Conservation (phyloP, 2,888 invertebrate species). For the Ectemnius lituratus region DNA sequence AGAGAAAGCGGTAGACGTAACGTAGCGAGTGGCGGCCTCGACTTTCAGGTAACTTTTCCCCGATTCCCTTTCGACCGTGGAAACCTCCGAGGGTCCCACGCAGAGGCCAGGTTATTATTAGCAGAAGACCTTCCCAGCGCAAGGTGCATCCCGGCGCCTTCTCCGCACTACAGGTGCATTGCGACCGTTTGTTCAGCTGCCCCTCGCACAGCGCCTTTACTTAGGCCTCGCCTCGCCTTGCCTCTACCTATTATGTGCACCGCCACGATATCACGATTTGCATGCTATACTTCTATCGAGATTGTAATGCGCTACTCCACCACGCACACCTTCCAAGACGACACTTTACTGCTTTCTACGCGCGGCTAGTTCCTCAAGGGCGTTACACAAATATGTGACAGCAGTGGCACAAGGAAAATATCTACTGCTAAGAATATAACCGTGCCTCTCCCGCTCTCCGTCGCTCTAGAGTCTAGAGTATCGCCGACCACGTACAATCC, state of each 20-base stretch:
- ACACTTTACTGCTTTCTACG: background rate
- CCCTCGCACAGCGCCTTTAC: conserved; percentile 29
- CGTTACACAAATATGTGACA: conserved; percentile 5
- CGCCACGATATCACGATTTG: conserved; percentile 1
- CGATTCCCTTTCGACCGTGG: conserved; percentile 27
- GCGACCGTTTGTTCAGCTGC: conserved; percentile 55
- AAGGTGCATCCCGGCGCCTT: conserved; percentile 42
- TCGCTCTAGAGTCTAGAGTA: background rate
- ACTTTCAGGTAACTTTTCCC: conserved; percentile 58
- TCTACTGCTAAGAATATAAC: conserved; percentile 30
- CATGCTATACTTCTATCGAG: background rate
- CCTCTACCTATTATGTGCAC: background rate
- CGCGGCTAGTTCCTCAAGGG: background rate
- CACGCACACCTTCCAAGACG: too few relatives aligned
- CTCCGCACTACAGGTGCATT: conserved; percentile 46
- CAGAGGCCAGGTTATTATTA: conserved; percentile 52
- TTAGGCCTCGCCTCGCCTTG: conserved; percentile 13
- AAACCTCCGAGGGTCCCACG: conserved; percentile 30
- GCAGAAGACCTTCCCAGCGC: conserved; percentile 45
- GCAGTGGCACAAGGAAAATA: conserved; percentile 30
- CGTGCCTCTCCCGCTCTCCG: background rate
- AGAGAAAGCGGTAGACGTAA: conserved; percentile 28
- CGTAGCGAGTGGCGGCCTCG: conserved; percentile 29
- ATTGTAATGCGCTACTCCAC: too few relatives aligned
- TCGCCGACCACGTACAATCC: background rate